These are phyloP conservation scores for Budorcas taxicolor DNA, from an alignment of 2,113 vertebrate genomes.

Conservation along the genomic window DNA sequence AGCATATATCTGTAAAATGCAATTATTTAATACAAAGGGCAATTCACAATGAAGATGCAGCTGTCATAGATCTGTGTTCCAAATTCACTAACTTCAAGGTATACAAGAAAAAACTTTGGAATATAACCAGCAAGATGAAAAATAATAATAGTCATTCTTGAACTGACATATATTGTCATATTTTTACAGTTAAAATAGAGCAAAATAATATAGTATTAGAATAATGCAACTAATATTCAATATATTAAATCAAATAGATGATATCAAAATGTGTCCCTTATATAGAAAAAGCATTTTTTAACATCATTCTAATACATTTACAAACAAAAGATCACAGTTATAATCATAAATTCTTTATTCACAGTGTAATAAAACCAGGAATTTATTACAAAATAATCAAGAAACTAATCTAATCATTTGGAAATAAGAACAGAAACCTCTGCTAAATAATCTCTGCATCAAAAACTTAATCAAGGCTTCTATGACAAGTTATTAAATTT, in stretches of 20 bases:
- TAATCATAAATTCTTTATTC: neutral
- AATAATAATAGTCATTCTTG: neutral
- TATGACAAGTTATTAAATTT: slow-evolving; percentile 59
- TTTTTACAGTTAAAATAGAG: neutral
- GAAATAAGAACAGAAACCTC: slow-evolving; percentile 57
- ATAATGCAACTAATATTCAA: neutral
- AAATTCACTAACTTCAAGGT: neutral
- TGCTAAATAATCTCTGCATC: slow-evolving; percentile 43
- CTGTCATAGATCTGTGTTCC: neutral
- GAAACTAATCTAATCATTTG: slow-evolving; percentile 50
- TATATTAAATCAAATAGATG: neutral
- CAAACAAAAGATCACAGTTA: slow-evolving; percentile 30
- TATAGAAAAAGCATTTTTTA: neutral
- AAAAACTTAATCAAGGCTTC: slow-evolving; percentile 51
- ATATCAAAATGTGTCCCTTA: neutral
- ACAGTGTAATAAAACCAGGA: slow-evolving; percentile 37
- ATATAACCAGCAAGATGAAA: neutral
- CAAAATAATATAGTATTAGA: neutral
- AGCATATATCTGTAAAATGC: neutral
- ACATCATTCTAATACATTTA: neutral
- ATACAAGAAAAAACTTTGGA: neutral
- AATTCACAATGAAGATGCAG: neutral
- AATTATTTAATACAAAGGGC: neutral
- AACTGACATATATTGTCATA: neutral
- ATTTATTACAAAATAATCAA: slow-evolving; percentile 41